Evolutionary conservation across 2,888 invertebrate species (phyloP).

Genomic region (Ryuthela nishihirai): DNA sequence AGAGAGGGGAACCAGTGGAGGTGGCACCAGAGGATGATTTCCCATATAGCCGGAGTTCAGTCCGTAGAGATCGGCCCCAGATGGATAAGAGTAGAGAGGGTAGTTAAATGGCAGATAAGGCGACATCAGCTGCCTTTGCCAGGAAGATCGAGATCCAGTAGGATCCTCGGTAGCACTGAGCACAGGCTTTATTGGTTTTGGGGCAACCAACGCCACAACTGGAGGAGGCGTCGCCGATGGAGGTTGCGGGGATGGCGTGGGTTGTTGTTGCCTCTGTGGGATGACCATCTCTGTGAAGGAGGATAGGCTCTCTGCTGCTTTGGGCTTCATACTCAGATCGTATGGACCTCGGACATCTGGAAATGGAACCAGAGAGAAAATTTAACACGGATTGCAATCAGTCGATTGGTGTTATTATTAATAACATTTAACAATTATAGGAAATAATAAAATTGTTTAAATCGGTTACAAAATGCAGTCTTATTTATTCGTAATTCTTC

Average conservation of each 20-base stretch:
- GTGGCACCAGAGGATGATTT: conserved; percentile 18
- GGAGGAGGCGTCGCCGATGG: conserved; percentile 1
- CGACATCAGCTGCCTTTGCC: conserved; percentile 19
- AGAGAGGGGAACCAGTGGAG: conserved; percentile 23
- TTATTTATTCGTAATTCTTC: no score
- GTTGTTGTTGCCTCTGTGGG: not conserved
- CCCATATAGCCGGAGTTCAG: not conserved
- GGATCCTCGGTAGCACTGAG: conserved; percentile 23
- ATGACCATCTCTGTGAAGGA: conserved; percentile 14
- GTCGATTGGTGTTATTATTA: no score
- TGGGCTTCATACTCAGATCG: conserved; percentile 37
- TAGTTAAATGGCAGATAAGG: conserved; percentile 28
- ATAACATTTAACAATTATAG: no score
- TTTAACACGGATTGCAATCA: no score
- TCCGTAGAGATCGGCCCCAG: conserved; percentile 14
- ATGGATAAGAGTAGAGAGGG: conserved; percentile 20
- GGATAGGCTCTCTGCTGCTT: conserved; percentile 15
- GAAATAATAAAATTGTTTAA: no score
- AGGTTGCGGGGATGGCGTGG: conserved; percentile 8
- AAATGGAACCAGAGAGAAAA: no score
- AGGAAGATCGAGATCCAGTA: conserved; percentile 4
- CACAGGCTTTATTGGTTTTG: conserved; percentile 29
- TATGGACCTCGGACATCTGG: conserved; percentile 29
- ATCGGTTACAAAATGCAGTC: no score
- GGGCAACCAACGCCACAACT: conserved; percentile 13